Percentiles rank a stretch among this genome's conserved stretches.
Evolutionary conservation across 2,888 invertebrate genomes (phyloP).

Genomic region (Ptychoptera contaminata): DNA sequence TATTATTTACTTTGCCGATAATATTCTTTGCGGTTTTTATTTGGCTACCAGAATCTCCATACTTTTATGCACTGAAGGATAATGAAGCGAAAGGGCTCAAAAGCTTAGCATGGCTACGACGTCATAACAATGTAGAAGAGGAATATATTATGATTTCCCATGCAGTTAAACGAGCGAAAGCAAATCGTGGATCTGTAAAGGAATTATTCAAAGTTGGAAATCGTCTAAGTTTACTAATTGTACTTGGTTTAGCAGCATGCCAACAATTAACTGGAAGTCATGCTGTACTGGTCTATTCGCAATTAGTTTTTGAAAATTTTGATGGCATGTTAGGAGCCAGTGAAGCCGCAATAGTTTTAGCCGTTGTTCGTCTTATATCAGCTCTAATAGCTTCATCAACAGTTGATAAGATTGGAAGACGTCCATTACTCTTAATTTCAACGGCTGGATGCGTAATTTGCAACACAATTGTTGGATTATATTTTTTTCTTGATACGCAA

Average conservation of each 20-base stretch:
- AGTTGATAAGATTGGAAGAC: slow-evolving; percentile 44
- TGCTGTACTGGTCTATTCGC: slow-evolving; percentile 44
- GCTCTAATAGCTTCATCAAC: slow-evolving; percentile 39
- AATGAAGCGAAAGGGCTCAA: slow-evolving; percentile 38
- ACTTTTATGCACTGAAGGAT: slow-evolving; percentile 38
- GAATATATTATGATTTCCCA: slow-evolving; percentile 31
- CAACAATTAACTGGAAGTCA: slow-evolving; percentile 50
- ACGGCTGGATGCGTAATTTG: slow-evolving; percentile 38
- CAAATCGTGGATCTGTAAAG: slow-evolving; percentile 33
- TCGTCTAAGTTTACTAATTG: slow-evolving; percentile 45
- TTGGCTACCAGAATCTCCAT: slow-evolving; percentile 54
- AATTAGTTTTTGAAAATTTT: slow-evolving; percentile 40
- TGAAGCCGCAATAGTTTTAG: slow-evolving; percentile 37
- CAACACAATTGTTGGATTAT: slow-evolving; percentile 36
- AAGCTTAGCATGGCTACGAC: slow-evolving; percentile 42
- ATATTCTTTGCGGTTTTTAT: slow-evolving; percentile 38
- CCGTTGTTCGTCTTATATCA: slow-evolving; percentile 36
- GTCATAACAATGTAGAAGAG: slow-evolving; percentile 37
- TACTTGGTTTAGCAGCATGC: slow-evolving; percentile 40
- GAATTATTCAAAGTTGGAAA: slow-evolving; percentile 40
- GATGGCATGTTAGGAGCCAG: slow-evolving; percentile 27
- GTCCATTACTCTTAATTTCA: slow-evolving; percentile 41
- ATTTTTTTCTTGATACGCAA: slow-evolving; percentile 35
- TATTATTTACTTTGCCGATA: slow-evolving; percentile 40
- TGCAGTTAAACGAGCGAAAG: slow-evolving; percentile 37